phyloP scores from a whole-genome alignment of 2,888 invertebrate genomes.

The Caenorhabditis sp. region DNA sequence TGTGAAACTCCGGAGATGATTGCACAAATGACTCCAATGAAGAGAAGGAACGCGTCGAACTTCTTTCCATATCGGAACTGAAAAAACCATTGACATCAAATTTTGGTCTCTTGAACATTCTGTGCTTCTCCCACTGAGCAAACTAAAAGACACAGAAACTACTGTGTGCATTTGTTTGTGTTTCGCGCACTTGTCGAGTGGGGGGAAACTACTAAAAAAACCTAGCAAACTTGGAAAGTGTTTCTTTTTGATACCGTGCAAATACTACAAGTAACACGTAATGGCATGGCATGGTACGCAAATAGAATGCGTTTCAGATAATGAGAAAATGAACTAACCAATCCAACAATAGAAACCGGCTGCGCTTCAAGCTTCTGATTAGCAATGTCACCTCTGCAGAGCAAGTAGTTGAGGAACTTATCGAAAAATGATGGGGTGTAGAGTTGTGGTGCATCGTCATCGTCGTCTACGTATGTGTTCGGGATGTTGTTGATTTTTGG shows the following conservation, averaged over 20 bases:
- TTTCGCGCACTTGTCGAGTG: slow-evolving; percentile 42
- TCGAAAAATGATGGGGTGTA: slow-evolving; percentile 71
- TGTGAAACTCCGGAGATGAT: slow-evolving; percentile 72
- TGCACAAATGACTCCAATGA: slow-evolving; percentile 71
- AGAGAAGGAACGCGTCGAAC: slow-evolving; percentile 69
- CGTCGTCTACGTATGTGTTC: slow-evolving; percentile 65
- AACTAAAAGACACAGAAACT: slow-evolving; percentile 47
- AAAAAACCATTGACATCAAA: slow-evolving; percentile 41
- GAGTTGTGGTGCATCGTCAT: slow-evolving; percentile 61
- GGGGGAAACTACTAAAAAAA: slow-evolving; percentile 18
- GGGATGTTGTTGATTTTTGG: slow-evolving; percentile 30
- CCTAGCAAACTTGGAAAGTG: slow-evolving; percentile 12
- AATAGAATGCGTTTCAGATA: too few species aligned
- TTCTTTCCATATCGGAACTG: slow-evolving; percentile 75
- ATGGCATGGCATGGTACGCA: slow-evolving; percentile 23
- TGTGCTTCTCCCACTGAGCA: slow-evolving; percentile 41
- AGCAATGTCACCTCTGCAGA: slow-evolving; percentile 73
- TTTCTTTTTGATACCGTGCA: slow-evolving; percentile 50
- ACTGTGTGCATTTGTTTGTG: slow-evolving; percentile 45
- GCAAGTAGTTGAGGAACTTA: slow-evolving; percentile 67
- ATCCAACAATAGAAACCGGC: slow-evolving; percentile 70
- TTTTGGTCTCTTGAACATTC: slow-evolving; percentile 1
- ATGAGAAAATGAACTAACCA: slow-evolving; percentile 62
- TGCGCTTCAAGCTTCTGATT: slow-evolving; percentile 65
- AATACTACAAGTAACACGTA: slow-evolving; percentile 24